Conservation (phyloP, 2,113 vertebrate genomes). For the Castor canadensis region DNA sequence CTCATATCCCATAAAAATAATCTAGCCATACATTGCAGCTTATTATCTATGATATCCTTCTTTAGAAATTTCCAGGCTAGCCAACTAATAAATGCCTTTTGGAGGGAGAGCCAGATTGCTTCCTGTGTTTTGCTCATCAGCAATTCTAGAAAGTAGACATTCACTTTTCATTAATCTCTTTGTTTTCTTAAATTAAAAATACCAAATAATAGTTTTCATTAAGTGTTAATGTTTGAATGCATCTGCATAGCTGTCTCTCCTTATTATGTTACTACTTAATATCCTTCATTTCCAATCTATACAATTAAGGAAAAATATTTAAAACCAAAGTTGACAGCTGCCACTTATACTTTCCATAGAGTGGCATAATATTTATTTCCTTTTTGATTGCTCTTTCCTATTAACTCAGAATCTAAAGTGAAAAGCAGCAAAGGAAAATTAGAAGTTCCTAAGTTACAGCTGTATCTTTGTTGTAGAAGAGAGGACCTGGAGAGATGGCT, state of each 20-base stretch:
- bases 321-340: not conserved
- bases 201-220: not conserved
- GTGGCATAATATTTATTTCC: not conserved
- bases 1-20: not conserved
- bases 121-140: not conserved
- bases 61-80: not conserved
- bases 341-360: not conserved
- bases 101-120: not conserved
- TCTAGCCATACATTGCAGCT: not conserved
- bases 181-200: conserved; percentile 28
- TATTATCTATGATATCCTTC: not conserved
- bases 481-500: not conserved
- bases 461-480: not conserved
- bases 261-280: not conserved
- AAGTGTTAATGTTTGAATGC: not conserved
- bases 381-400: not conserved
- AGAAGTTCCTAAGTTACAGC: not conserved
- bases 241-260: not conserved
- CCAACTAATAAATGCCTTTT: not conserved
- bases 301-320: not conserved
- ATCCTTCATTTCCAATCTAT: not conserved
- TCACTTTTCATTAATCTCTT: conserved; percentile 2
- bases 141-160: not conserved
- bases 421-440: not conserved
- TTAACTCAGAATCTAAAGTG: not conserved